Base-by-base conservation (phyloP, 2,888 invertebrate species). In the Globia sparganii region DNA sequence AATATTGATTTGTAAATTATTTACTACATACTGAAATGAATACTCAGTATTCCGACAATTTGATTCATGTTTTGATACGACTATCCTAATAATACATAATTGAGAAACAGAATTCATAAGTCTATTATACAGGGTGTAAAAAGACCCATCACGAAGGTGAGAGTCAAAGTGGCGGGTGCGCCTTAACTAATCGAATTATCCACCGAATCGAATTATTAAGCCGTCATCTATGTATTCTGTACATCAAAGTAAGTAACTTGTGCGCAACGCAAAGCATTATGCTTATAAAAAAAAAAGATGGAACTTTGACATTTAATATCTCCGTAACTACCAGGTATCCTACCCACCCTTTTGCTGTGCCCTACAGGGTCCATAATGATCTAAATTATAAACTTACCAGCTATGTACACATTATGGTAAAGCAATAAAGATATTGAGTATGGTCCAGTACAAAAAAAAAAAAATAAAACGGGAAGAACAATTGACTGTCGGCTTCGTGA, bases 61-160 rank as follows among this genome's bases (percentile, higher is more conserved):
- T 72, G 65, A 59, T 70, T 77, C 66, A 62, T 56, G 6, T 43
- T 71, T 80, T 80, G 31, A 70, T 68, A 46, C 56, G 49, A 53
- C 2, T 72, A 73, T 40, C 5, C 11, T 75, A 66, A 72, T 31
- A 0, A 64, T 59, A 70, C 11, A 62, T 49, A 53, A n/a, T 64
- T 67, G 18, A n/a, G 40, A 34, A 75, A 21, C 15, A 61, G 15
- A 72, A 28, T 61, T 68, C 43, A 61, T 78, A 61, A 65, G 46
- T 21, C 21, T 15, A 70, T 13, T 37, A 40, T 37, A 21, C 4
- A 53, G 18, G 25, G 15, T 67, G 58, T 15, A 28, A 28, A 56
- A 56, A 5, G 0, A 28, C 28, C 6, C 58, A 28, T 18, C 28
- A 28, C 15, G 28, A 58, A 58, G n/a, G n/a, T n/a, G n/a, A n/a